Base-by-base conservation (phyloP, 2,888 invertebrate genomes). In the Nymphalis polychloros region DNA sequence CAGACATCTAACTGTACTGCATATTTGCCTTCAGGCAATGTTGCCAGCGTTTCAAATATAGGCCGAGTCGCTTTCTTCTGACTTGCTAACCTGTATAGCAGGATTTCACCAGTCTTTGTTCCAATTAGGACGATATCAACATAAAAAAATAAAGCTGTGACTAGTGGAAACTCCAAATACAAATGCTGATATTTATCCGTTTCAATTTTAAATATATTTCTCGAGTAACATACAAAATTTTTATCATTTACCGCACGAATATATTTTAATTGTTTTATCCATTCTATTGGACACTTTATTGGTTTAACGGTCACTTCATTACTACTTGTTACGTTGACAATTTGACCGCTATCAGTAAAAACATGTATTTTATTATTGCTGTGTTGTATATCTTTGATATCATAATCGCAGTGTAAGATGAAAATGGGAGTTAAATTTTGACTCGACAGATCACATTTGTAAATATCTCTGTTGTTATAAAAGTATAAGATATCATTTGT, bases 111-210 rank as follows among this genome's bases (percentile, higher is more conserved):
- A 7, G 76, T 71, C 52, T 72, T 82, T 2, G 89, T 86, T 0
- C 84, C 90, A 64, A 90, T 84, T 48, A 91, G 68, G 13, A 89
- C 84, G 55, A 86, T 76, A 60, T 90, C 88, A 13, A 84, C 85
- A 73, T 91, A 90, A 72, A 89, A 90, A 75, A 89, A 90, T 65
- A 89, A 71, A 0, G 90, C 85, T 10, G 88, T 88, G 63, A 91
- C 85, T 0, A 83, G 80, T 20, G 87, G 87, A 72, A 90, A 90
- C 55, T 91, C 90, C 64, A 90, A 75, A 73, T 90, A 91, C 59
- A 89, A 76, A 77, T 88, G 88, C 49, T 80, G 76, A 48, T 84
- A 83, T 53, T 81, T 78, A 27, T 88, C 85, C 0, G 88, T 88
- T 76, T 89, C 86, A 47, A 91, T 85, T 79, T 86, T 85, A 47